Percentiles rank a stretch among this genome's conserved stretches.
Conservation (phyloP, 2,113 vertebrate species). For the Pseudonaja textilis region DNA sequence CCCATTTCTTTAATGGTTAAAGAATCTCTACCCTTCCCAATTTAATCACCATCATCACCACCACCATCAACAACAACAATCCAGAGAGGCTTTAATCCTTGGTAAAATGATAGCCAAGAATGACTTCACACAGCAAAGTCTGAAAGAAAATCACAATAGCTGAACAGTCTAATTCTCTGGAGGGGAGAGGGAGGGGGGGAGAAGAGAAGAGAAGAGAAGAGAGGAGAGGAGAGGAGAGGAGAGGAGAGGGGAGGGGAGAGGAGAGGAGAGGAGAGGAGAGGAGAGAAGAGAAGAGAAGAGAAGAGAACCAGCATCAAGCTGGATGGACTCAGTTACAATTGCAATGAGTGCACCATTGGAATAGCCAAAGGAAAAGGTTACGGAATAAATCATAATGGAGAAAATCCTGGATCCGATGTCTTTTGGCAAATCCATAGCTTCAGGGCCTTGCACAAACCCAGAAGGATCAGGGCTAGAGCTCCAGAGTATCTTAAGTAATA, state of each 20-base stretch:
- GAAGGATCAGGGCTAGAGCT: background rate
- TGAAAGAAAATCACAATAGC: background rate
- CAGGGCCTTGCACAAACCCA: background rate
- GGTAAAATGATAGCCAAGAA: background rate
- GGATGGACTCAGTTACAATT: background rate
- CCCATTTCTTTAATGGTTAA: background rate
- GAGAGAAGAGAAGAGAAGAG: too few relatives aligned
- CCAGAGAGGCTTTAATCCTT: background rate
- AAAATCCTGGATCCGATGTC: background rate
- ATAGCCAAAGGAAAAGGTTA: background rate
- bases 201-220: too few relatives aligned
- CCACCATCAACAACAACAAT: background rate
- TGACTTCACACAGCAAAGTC: background rate
- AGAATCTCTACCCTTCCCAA: background rate
- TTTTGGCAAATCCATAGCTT: background rate
- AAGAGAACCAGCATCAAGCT: background rate
- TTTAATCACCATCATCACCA: background rate
- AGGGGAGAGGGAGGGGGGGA: too few relatives aligned
- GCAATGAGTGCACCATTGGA: background rate
- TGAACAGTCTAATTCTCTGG: background rate
- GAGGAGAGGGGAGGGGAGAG: background rate
- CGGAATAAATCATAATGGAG: background rate
- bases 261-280: accelerated
- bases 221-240: too few relatives aligned
- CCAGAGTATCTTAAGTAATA: background rate